These are phyloP conservation scores for Drosophila falleni DNA, from an alignment of 2,888 invertebrate species.

Conservation along the genomic window DNA sequence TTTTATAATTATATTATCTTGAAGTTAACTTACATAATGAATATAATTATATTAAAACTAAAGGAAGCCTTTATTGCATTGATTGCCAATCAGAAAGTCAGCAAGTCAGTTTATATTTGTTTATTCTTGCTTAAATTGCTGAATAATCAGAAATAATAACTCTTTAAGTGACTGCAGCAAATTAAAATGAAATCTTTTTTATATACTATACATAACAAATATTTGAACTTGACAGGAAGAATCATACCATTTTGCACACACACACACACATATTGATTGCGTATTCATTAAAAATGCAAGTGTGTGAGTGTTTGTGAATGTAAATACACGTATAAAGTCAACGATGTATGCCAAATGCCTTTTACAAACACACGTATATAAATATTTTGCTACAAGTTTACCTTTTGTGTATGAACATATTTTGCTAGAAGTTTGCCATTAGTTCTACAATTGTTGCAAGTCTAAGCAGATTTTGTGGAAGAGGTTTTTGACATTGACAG, in stretches of 20 bases:
- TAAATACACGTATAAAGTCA: neutral
- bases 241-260: neutral
- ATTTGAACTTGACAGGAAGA: neutral
- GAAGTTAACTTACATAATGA: too few species aligned
- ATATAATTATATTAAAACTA: too few species aligned
- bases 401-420: too few species aligned
- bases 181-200: neutral
- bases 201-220: neutral
- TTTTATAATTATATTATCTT: too few species aligned
- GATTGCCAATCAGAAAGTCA: too few species aligned
- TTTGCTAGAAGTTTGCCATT: constrained; percentile 4
- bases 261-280: neutral
- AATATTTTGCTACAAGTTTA: neutral
- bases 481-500: neutral
- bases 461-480: constrained; percentile 7
- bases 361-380: neutral
- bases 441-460: neutral
- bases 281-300: constrained; percentile 10
- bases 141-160: neutral
- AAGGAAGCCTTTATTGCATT: too few species aligned
- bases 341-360: constrained; percentile 11
- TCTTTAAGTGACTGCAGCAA: neutral
- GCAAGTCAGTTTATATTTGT: neutral
- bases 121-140: neutral
- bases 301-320: neutral